Percentiles rank a stretch among this genome's conserved stretches.
Evolutionary conservation across 2,797 vertebrate genomes (phyloP).

Genomic region (Tapirus indicus): DNA sequence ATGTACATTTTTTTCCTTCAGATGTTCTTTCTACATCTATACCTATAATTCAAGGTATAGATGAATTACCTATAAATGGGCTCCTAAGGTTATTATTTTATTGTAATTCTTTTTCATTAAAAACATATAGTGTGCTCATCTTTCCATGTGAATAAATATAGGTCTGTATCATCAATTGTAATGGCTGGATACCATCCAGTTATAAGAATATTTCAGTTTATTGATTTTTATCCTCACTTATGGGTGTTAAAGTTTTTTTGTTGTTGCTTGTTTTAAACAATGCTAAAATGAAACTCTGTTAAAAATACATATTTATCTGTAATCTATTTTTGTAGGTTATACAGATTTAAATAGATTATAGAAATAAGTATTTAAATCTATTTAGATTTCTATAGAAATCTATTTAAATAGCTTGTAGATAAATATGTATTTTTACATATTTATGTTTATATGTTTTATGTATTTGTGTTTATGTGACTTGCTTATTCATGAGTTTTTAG

Average conservation of each 20-base stretch:
- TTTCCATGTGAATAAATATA: constrained; percentile 21
- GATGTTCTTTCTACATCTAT: neutral
- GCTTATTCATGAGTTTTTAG: neutral
- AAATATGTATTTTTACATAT: no score
- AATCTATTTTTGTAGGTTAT: neutral
- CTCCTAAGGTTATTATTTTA: neutral
- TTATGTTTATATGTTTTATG: no score
- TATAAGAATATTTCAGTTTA: neutral
- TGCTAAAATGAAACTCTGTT: neutral
- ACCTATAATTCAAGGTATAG: neutral
- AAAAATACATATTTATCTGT: neutral
- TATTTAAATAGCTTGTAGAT: no score
- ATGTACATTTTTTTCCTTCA: neutral
- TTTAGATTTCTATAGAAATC: no score
- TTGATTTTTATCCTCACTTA: neutral
- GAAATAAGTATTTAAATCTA: neutral
- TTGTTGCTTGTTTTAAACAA: constrained; percentile 19
- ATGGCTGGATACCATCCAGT: neutral
- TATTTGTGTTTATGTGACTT: constrained; percentile 18
- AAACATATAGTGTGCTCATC: neutral
- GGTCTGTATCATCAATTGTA: neutral
- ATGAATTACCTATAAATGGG: neutral
- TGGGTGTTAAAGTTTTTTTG: neutral
- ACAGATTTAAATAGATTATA: neutral
- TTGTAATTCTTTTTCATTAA: constrained; percentile 1